Evolutionary conservation across 2,797 vertebrate species (phyloP), one percentile per base, ranked within the genome.

Genomic region (Phrynocephalus vlangalii): DNA sequence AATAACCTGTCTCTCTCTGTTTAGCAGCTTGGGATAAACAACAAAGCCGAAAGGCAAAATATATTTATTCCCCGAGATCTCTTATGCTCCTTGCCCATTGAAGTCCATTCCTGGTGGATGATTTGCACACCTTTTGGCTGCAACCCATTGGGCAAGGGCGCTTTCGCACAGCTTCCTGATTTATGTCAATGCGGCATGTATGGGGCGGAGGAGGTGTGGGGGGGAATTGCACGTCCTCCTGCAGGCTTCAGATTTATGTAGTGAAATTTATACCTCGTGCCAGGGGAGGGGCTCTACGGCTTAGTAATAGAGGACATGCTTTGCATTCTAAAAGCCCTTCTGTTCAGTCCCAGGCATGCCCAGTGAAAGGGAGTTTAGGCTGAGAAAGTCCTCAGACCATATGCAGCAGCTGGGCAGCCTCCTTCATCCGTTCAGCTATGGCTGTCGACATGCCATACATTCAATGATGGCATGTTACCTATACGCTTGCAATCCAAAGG

Each of bases 51-150:
- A 85, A 85, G 44, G 56, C n/a, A 70, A 81, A 88, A 63, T 33
- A 33, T 33, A 81, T 38, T 9, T 83, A 33, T 68, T 60, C 78
- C 56, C 63, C 44, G 26, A 44, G 83, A 68, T 75, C 60, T 67
- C 60, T 33, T 76, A 44, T 50, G 52, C 30, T 68, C 16, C 71
- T 67, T 81, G 78, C 83, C 87, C 68, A n/a, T 50, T 56, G 44
- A 44, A 24, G 78, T 38, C 72, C 78, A 75, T 82, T 88, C 60
- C 83, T 44, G 70, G 1, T 3, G 38, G 76, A 81, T 88, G 87
- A 85, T 88, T 88, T 88, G 87, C 83, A 60, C 87, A 68, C 83
- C 77, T 88, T 50, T 50, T 85, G 87, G 78, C 87, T 52, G 33
- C 71, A 66, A 24, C 48, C 83, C 78, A 66, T 70, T 60, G n/a